A percentile compares a stretch with the other conserved stretches of the same genome.
Evolutionary conservation across 2,113 vertebrate species (phyloP).

Genomic region (Archilochus colubris): DNA sequence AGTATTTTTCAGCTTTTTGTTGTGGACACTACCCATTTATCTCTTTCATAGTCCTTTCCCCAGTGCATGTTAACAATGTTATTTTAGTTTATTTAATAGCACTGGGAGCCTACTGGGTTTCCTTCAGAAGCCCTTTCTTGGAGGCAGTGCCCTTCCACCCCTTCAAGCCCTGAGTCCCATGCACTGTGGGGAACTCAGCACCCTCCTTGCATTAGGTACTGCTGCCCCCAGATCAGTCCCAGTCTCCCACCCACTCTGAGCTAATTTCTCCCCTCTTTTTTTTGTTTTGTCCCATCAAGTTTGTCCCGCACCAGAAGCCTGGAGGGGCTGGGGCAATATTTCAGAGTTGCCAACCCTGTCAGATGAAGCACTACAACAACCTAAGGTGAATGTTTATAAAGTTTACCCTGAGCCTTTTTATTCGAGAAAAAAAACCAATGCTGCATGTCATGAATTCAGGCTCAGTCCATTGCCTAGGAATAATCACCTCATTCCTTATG

Average conservation of each 20-base stretch:
- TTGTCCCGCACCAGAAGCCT: not conserved
- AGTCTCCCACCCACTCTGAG: not conserved
- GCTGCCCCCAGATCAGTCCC: not conserved
- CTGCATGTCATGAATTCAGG: not conserved
- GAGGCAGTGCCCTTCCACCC: not conserved
- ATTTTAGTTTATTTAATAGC: not conserved
- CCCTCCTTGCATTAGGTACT: too few species aligned
- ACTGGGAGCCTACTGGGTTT: not conserved
- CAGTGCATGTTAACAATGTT: not conserved
- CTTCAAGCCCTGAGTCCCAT: not conserved
- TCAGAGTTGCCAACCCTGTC: not conserved
- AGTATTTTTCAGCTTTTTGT: constrained; percentile 27
- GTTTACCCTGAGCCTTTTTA: not conserved
- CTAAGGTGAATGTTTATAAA: not conserved
- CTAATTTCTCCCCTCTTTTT: not conserved
- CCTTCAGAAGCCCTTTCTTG: not conserved
- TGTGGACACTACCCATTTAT: constrained; percentile 33
- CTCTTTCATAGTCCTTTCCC: not conserved
- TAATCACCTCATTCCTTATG: not conserved
- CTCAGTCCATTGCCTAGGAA: not conserved
- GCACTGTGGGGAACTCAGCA: too few species aligned
- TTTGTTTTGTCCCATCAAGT: fast-evolving
- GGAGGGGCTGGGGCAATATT: not conserved
- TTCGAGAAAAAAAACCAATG: not conserved
- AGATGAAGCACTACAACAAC: not conserved